Evolutionary conservation across 2,113 vertebrate genomes (phyloP), one percentile per base, ranked within the genome.

Genomic region (Seriola dumerili): DNA sequence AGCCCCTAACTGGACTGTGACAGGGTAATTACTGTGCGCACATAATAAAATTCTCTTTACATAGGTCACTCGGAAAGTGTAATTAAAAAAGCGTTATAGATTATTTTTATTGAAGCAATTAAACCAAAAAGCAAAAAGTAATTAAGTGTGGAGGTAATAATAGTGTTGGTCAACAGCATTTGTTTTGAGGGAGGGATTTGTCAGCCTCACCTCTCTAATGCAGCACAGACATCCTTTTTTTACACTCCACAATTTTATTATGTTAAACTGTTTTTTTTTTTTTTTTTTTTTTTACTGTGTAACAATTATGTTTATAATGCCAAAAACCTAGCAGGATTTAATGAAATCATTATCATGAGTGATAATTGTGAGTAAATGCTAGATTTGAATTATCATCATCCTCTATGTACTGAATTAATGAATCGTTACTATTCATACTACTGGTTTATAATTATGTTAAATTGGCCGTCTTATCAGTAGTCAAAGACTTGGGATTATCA

Each of bases 81-180:
- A 99, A 99, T 98, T 98, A 98, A 98, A 99, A 98, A 97, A 97
- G 96, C 96, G 96, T 98, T 97, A 98, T 97, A 97, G 96, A 96
- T 96, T 95, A 96, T 96, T 97, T 98, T 97, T 97, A 97, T 97
- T 97, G 97, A 97, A 95, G 97, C 96, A 96, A 99, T 99, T 98
- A 98, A 98, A 98, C 96, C 96, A 96, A 97, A 99, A 98, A 97
- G 95, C 92, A 96, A 97, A 96, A 96, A 94, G 96, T 95, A 97
- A 98, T 97, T 97, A 97, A 96, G 96, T 95, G 94, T 94, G 57
- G 95, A 96, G 95, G 96, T 97, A 98, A 97, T 98, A 97, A 97
- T 97, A 97, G 97, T 97, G 96, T 97, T 99, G 97, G 97, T 99
- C 97, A 99, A 98, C 96, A 97, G 94, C 91, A 78, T 97, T 97